Percentiles rank a stretch among this genome's conserved stretches.
phyloP scores from a whole-genome alignment of 2,888 invertebrate genomes.

The Dusona sp. region DNA sequence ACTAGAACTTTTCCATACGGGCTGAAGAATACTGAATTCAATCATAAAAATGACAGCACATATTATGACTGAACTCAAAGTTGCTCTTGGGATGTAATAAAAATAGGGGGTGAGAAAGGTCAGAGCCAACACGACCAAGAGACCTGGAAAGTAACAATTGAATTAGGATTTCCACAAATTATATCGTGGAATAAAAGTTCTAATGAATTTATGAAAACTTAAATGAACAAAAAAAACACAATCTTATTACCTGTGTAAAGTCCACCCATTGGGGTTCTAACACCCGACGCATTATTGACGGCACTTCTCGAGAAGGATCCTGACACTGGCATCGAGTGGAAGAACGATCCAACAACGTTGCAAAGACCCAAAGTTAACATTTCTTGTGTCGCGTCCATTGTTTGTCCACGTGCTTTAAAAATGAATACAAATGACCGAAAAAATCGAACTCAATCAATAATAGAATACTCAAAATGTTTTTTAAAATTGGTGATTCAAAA shows the following conservation, averaged over 20 bases:
- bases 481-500: background rate
- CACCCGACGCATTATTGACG: constrained; percentile 92
- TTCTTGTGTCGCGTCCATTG: constrained; percentile 92
- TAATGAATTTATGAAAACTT: background rate
- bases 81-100: constrained; percentile 90
- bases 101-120: constrained; percentile 91
- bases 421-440: background rate
- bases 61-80: constrained; percentile 90
- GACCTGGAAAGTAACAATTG: constrained; percentile 84
- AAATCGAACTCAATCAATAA: background rate
- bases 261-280: constrained; percentile 91
- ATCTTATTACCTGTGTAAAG: constrained; percentile 88
- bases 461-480: background rate
- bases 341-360: constrained; percentile 91
- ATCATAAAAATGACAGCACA: constrained; percentile 92
- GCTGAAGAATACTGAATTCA: constrained; percentile 87
- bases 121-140: constrained; percentile 90
- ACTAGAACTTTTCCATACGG: constrained; percentile 87
- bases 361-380: constrained; percentile 91
- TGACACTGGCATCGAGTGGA: constrained; percentile 91
- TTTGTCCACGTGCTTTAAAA: constrained; percentile 88
- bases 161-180: background rate
- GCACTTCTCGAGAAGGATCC: constrained; percentile 92
- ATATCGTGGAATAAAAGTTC: background rate
- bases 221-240: too few species aligned